These are phyloP conservation scores for Lasaia peninsularis DNA, from an alignment of 1,140 invertebrate genomes.

Conservation along the genomic window DNA sequence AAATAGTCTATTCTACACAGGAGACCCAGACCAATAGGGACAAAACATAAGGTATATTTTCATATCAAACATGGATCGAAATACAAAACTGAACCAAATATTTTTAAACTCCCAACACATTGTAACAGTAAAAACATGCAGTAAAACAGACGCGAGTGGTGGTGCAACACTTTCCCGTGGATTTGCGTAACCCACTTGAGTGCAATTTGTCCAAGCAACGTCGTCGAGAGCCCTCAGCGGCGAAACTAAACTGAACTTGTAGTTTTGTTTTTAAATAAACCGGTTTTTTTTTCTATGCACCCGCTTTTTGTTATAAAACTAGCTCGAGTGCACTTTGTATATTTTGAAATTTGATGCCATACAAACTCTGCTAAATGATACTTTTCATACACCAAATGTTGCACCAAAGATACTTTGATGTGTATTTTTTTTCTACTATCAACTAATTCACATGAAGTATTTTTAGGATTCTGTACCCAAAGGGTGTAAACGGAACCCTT, in stretches of 20 bases:
- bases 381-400: too few relatives aligned
- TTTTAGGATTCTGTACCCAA: too few relatives aligned
- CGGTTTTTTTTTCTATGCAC: slow-evolving; percentile 24
- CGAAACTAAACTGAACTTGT: slow-evolving; percentile 46
- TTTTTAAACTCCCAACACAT: neutral
- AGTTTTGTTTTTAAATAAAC: slow-evolving; percentile 30
- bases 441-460: too few relatives aligned
- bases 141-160: slow-evolving; percentile 13
- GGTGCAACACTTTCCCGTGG: slow-evolving; percentile 20
- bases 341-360: slow-evolving; percentile 1
- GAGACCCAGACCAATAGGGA: too few relatives aligned
- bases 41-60: too few relatives aligned
- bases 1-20: too few relatives aligned
- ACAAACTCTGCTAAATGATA: neutral
- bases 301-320: slow-evolving; percentile 33
- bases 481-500: too few relatives aligned
- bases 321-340: slow-evolving; percentile 16
- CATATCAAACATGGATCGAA: too few relatives aligned
- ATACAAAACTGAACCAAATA: too few relatives aligned
- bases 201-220: slow-evolving; percentile 55
- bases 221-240: slow-evolving; percentile 38
- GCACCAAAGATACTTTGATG: neutral
- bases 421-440: neutral
- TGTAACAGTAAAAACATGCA: neutral
- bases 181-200: slow-evolving; percentile 37